Evolutionary conservation across 2,888 invertebrate genomes (phyloP), one percentile per base, ranked within the genome.

Genomic region (Drosophila percnosoma): DNA sequence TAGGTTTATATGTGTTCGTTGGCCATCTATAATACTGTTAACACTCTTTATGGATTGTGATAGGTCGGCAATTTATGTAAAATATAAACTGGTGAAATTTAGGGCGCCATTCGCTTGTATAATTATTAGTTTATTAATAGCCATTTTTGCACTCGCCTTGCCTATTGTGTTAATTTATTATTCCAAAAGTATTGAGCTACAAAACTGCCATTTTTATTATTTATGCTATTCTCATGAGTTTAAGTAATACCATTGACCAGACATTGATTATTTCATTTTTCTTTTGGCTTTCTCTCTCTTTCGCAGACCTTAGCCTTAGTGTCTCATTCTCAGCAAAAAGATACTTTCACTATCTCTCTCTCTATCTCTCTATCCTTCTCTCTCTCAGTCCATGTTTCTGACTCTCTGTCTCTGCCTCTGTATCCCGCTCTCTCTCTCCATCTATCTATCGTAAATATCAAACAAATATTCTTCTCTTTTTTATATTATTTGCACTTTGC

Each of bases 61-160:
- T 64, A 24, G 52, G 42, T 33, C 40, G 49, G 5, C 51, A 29
- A 62, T 65, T 72, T 78, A 74, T 67, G 72, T 58, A 67, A 82
- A 71, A 59, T 52, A 18, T 13, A 51, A 76, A 10, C 38, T 54
- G 65, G 85, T 69, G 89, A 86, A 86, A 89, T 68, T 74, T 51
- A 21, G 18, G 18, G 7, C 15, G 29, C 13, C 40, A 58, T 42
- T 57, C 60, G 31, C 70, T 75, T 79, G 59, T 71, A 62, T 79
- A 78, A 75, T 64, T 42, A 34, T 40, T 49, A 13, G 31, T 54
- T 52, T 27, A 49, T 31, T 49, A 21, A 49, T 18, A 52, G 42
- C 21, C 31, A 4, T 53, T 38, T 64, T 53, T 15, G 68, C 68
- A 72, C 48, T 53, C 7, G 2, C 15, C 58, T 36, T 13, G 48